A percentile compares a stretch with the other conserved stretches of the same genome.
phyloP scores from a whole-genome alignment of 2,113 vertebrate species.

The Panthera tigris region DNA sequence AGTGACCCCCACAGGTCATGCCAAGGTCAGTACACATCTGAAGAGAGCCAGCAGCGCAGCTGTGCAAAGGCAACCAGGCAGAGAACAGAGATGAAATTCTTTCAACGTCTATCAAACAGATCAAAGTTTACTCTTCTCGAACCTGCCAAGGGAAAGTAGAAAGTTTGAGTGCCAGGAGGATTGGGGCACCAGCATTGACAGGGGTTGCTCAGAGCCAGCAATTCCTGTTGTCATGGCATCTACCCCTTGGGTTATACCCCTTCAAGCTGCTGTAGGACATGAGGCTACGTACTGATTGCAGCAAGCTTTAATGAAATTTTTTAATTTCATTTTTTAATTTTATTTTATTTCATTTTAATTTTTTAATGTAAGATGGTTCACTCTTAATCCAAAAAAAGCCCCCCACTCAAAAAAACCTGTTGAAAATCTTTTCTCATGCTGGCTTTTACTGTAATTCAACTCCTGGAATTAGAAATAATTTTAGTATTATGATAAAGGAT shows the following conservation, averaged over 20 bases:
- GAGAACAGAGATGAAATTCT: neutral
- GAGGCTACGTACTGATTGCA: neutral
- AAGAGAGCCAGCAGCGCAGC: neutral
- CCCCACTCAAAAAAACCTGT: neutral
- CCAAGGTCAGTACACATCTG: neutral
- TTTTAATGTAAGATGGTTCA: neutral
- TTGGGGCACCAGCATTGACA: neutral
- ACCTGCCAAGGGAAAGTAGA: neutral
- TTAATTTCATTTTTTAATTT: too few species aligned
- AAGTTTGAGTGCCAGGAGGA: neutral
- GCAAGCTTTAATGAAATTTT: neutral
- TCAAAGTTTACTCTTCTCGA: neutral
- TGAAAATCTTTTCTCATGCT: constrained; percentile 8
- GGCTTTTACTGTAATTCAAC: neutral
- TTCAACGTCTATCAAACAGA: neutral
- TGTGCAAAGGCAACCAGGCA: neutral
- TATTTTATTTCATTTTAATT: too few species aligned
- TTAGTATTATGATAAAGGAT: neutral
- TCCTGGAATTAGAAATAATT: neutral
- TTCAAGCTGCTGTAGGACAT: neutral
- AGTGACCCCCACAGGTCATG: neutral
- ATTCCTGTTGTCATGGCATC: neutral
- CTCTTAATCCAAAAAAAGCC: neutral
- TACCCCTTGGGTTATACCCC: neutral
- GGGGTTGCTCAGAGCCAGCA: neutral